Conservation (phyloP, 2,888 invertebrate species). For the Ichneumoninae sp. region DNA sequence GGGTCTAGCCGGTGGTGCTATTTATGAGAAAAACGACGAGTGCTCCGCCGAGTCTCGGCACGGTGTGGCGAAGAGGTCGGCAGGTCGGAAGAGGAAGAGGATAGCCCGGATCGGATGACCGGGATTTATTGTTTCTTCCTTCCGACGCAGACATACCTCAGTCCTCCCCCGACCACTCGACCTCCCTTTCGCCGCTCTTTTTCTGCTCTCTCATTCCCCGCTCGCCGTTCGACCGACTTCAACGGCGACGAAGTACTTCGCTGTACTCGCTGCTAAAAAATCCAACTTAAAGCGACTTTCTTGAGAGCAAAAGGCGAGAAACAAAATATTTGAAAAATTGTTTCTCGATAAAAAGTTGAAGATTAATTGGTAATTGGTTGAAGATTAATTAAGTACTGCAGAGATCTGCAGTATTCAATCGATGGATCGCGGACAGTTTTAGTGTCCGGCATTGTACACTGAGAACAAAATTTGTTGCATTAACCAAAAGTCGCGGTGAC, state of each 20-base stretch:
- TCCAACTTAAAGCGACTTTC: background rate
- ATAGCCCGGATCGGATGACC: conserved; percentile 58
- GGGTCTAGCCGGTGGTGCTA: conserved; percentile 15
- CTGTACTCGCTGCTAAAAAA: conserved; percentile 13
- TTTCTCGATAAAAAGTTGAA: background rate
- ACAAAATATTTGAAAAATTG: no score
- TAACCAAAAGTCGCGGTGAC: no score
- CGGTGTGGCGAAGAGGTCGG: conserved; percentile 38
- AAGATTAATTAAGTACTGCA: no score
- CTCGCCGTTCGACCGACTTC: conserved; percentile 17
- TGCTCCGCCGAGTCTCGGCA: conserved; percentile 18
- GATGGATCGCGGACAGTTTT: no score
- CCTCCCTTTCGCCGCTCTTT: conserved; percentile 31
- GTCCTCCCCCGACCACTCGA: conserved; percentile 14
- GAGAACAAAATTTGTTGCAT: no score
- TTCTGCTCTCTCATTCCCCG: conserved; percentile 1
- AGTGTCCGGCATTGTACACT: no score
- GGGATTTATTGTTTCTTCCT: conserved; percentile 63
- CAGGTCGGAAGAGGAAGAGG: conserved; percentile 28
- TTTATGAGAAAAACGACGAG: conserved; percentile 59
- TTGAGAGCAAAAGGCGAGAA: no score
- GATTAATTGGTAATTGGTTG: no score
- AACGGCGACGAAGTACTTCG: background rate
- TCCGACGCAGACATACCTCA: conserved; percentile 56
- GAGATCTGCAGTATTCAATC: no score